A percentile compares a stretch with the other conserved stretches of the same genome.
These are phyloP conservation scores for Syngnathus floridae DNA, from an alignment of 2,113 vertebrate genomes.

Conservation along the genomic window DNA sequence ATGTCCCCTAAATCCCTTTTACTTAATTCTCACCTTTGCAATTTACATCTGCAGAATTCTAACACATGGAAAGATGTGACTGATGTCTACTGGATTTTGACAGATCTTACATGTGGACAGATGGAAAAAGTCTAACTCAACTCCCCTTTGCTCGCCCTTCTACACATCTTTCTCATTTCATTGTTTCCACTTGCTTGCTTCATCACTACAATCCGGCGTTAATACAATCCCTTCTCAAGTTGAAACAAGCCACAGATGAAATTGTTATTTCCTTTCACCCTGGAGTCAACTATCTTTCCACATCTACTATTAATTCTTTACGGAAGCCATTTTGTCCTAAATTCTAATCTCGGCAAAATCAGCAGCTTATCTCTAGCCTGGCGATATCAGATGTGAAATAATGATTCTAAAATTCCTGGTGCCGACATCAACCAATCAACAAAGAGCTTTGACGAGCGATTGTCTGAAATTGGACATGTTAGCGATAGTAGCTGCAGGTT, in stretches of 20 bases:
- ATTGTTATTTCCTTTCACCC: slow-evolving; percentile 30
- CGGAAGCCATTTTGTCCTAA: slow-evolving; percentile 25
- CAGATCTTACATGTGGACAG: slow-evolving; percentile 29
- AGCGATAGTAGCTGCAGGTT: slow-evolving; percentile 21
- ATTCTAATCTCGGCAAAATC: slow-evolving; percentile 21
- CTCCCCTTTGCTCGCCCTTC: slow-evolving; percentile 12
- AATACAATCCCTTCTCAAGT: slow-evolving; percentile 18
- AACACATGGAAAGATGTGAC: slow-evolving; percentile 33
- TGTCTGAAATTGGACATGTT: slow-evolving; percentile 13
- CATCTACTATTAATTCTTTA: slow-evolving; percentile 29
- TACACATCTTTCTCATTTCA: slow-evolving; percentile 7
- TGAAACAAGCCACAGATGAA: slow-evolving; percentile 34
- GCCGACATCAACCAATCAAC: slow-evolving; percentile 11
- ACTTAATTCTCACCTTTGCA: slow-evolving; percentile 7
- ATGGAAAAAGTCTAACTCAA: slow-evolving; percentile 42
- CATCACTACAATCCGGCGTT: not conserved
- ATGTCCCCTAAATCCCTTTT: not conserved
- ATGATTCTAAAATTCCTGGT: slow-evolving; percentile 6
- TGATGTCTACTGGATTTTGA: slow-evolving; percentile 44
- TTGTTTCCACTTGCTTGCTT: slow-evolving; percentile 11
- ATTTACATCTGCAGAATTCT: slow-evolving; percentile 34
- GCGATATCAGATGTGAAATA: slow-evolving; percentile 32
- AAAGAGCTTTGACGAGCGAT: slow-evolving; percentile 9
- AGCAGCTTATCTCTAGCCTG: slow-evolving; percentile 38
- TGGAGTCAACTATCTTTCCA: slow-evolving; percentile 42